phyloP scores from a whole-genome alignment of 1,140 invertebrate genomes.

The Mactra quadrangularis region DNA sequence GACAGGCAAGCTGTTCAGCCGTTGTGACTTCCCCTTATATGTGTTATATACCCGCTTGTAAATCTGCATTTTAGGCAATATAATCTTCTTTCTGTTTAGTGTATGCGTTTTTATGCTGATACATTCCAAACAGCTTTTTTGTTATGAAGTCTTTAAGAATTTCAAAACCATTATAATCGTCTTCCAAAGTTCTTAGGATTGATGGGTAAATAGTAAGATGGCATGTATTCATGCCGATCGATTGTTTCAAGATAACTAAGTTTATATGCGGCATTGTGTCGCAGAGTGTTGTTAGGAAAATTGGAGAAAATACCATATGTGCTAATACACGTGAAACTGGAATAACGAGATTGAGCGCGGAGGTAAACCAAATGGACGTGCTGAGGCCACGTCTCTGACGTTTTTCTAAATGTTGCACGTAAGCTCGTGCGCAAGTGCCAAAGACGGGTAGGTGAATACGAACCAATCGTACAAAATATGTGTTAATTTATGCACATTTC shows the following conservation, averaged over 20 bases:
- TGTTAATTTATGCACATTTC: too few species aligned
- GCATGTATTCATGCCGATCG: slow-evolving; percentile 12
- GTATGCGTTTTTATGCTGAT: background rate
- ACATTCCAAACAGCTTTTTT: slow-evolving; percentile 32
- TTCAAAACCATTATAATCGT: slow-evolving; percentile 21
- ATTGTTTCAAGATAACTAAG: background rate
- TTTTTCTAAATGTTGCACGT: slow-evolving; percentile 70
- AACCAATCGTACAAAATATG: too few species aligned
- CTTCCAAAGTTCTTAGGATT: slow-evolving; percentile 22
- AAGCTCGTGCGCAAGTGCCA: slow-evolving; percentile 70
- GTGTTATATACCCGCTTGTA: slow-evolving; percentile 22
- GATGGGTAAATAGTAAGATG: background rate
- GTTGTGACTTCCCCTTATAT: slow-evolving; percentile 23
- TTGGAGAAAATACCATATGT: slow-evolving; percentile 22
- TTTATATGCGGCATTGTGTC: slow-evolving; percentile 17
- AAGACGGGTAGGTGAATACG: slow-evolving; percentile 68
- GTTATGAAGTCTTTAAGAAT: slow-evolving; percentile 23
- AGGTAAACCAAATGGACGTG: slow-evolving; percentile 20
- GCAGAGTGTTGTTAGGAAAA: slow-evolving; percentile 21
- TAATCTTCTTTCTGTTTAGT: background rate
- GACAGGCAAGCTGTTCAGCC: slow-evolving; percentile 47
- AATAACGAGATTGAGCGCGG: slow-evolving; percentile 20
- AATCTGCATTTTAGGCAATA: slow-evolving; percentile 7
- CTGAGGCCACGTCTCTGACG: slow-evolving; percentile 30
- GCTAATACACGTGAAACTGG: slow-evolving; percentile 15